Evolutionary conservation across 2,113 vertebrate species (phyloP).

Genomic region (Pollachius pollachius): DNA sequence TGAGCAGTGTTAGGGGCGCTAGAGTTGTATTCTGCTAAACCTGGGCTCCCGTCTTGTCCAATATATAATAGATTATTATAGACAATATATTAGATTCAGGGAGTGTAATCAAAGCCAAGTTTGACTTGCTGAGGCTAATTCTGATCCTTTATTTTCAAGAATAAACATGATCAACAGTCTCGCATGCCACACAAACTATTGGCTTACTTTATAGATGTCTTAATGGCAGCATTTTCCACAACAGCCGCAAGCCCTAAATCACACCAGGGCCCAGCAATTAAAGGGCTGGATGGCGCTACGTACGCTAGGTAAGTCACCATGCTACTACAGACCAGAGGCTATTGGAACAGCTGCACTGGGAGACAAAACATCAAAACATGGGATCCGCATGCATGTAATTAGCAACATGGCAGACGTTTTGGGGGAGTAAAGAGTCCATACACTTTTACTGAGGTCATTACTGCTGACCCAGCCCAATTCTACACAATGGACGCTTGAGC

Average conservation of each 20-base stretch:
- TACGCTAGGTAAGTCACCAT: constrained; percentile 32
- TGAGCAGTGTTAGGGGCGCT: too few species aligned
- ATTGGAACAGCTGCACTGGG: constrained; percentile 64
- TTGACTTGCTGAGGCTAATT: too few species aligned
- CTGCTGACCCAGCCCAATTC: constrained; percentile 48
- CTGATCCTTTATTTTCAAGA: too few species aligned
- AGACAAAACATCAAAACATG: constrained; percentile 63
- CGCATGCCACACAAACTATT: too few species aligned
- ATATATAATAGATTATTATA: too few species aligned
- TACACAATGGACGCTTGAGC: constrained; percentile 27
- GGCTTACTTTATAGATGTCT: not conserved
- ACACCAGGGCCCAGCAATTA: constrained; percentile 1
- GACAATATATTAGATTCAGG: too few species aligned
- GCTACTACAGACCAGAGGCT: constrained; percentile 54
- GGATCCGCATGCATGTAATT: constrained; percentile 67
- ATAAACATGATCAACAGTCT: too few species aligned
- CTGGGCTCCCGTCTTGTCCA: too few species aligned
- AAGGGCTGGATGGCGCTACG: constrained; percentile 10
- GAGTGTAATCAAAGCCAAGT: too few species aligned
- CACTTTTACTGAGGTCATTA: constrained; percentile 58
- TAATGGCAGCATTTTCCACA: not conserved
- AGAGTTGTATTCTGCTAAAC: too few species aligned
- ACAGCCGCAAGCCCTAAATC: constrained; percentile 22
- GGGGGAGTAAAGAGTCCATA: constrained; percentile 65
- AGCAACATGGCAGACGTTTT: constrained; percentile 71